These are phyloP conservation scores for Trogon surrucura DNA, from an alignment of 2,113 vertebrate genomes.

Conservation along the genomic window DNA sequence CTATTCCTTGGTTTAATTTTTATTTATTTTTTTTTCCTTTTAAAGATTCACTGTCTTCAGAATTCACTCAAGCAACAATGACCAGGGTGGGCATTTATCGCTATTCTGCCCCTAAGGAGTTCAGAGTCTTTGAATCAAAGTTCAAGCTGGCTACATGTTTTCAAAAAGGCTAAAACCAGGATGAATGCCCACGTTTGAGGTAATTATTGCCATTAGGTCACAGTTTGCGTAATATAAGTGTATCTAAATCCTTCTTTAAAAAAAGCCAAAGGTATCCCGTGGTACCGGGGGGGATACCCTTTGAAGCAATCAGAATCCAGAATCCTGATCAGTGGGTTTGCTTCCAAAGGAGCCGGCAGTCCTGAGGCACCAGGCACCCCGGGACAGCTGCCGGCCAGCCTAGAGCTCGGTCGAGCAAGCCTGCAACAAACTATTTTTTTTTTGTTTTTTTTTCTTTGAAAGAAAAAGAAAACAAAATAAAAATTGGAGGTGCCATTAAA, in stretches of 20 bases:
- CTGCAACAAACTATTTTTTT: constrained; percentile 50
- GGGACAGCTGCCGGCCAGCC: constrained; percentile 46
- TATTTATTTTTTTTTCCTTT: constrained; percentile 19
- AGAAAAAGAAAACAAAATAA: constrained; percentile 29
- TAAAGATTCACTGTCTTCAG: constrained; percentile 66
- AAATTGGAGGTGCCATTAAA: constrained; percentile 17
- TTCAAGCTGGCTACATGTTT: constrained; percentile 79
- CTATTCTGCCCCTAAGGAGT: constrained; percentile 65
- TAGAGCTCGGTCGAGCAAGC: constrained; percentile 62
- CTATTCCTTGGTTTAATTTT: constrained; percentile 70
- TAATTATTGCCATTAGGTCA: constrained; percentile 85
- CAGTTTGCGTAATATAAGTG: constrained; percentile 78
- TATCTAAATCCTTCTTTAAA: constrained; percentile 76
- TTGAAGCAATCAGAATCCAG: constrained; percentile 61
- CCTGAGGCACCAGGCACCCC: not conserved
- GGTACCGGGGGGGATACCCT: constrained; percentile 24
- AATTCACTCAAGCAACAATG: constrained; percentile 74
- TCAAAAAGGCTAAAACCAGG: constrained; percentile 80
- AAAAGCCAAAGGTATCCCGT: not conserved
- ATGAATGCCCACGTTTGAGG: constrained; percentile 84
- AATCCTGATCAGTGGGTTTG: constrained; percentile 72
- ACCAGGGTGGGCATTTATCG: constrained; percentile 68
- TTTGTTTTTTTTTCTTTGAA: not conserved
- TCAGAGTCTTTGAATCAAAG: constrained; percentile 71
- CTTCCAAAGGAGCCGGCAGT: constrained; percentile 62